Conservation (phyloP, 1,140 invertebrate genomes). For the Anastrepha obliqua region DNA sequence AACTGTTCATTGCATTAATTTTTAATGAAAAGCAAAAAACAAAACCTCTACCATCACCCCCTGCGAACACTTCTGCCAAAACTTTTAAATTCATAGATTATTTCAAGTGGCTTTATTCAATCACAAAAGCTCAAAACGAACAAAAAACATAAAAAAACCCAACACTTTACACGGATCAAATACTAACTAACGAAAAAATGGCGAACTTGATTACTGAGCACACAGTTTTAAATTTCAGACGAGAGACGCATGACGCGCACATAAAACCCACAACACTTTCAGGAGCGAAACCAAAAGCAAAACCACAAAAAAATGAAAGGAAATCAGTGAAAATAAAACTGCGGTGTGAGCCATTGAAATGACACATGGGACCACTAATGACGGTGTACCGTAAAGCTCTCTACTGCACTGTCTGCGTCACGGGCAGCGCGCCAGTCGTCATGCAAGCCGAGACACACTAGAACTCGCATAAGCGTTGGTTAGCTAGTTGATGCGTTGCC, state of each 20-base stretch:
- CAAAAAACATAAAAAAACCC: background rate
- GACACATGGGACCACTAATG: constrained; percentile 45
- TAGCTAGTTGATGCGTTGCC: constrained; percentile 24
- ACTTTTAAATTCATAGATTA: background rate
- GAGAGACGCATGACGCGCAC: background rate
- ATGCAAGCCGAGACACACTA: constrained; percentile 6
- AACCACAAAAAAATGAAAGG: background rate
- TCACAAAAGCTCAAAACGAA: background rate
- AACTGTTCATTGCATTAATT: no score
- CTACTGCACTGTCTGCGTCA: background rate
- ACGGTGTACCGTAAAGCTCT: constrained; percentile 34
- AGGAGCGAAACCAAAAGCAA: background rate
- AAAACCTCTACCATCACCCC: no score
- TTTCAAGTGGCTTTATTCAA: background rate
- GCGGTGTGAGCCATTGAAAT: constrained; percentile 11
- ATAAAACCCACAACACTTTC: background rate
- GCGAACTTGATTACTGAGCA: background rate
- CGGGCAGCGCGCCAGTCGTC: background rate
- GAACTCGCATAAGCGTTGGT: background rate
- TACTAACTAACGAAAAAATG: background rate
- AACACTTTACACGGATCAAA: background rate
- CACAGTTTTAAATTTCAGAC: background rate
- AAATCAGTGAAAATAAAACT: background rate
- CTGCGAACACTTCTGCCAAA: background rate
- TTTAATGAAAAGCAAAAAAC: no score